Percentiles rank a stretch among this genome's conserved stretches.
Evolutionary conservation across 2,888 invertebrate genomes (phyloP).

Genomic region (Acrobasis repandana): DNA sequence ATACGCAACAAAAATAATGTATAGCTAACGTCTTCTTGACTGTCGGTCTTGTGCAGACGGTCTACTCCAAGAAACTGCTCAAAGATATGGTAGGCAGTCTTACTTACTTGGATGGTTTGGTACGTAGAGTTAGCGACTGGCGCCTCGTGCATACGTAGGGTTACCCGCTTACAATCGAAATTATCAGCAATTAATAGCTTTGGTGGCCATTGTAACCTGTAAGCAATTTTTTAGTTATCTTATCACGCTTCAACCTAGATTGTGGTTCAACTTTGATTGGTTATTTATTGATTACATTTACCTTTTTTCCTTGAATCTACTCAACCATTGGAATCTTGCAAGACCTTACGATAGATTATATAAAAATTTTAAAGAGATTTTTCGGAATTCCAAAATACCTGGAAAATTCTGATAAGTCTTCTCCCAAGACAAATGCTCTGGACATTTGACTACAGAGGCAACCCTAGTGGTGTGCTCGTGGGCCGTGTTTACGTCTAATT

Average conservation of each 20-base stretch:
- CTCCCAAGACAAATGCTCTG: neutral
- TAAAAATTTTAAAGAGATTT: neutral
- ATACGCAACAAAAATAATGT: no score
- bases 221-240: no score
- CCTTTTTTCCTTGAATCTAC: no score
- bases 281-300: no score
- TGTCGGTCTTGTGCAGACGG: neutral
- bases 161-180: neutral
- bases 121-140: constrained; percentile 41
- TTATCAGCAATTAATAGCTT: neutral
- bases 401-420: neutral
- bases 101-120: neutral
- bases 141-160: constrained; percentile 60
- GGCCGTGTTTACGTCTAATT: constrained; percentile 81
- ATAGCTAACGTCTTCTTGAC: no score
- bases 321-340: no score
- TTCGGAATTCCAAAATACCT: no score
- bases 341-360: no score
- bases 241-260: no score
- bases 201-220: no score
- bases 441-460: neutral
- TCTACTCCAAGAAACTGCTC: neutral
- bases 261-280: no score
- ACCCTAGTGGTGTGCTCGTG: constrained; percentile 30
- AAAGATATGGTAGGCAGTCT: neutral